These are phyloP conservation scores for Orius insidiosus DNA, from an alignment of 1,140 invertebrate genomes.

Conservation along the genomic window DNA sequence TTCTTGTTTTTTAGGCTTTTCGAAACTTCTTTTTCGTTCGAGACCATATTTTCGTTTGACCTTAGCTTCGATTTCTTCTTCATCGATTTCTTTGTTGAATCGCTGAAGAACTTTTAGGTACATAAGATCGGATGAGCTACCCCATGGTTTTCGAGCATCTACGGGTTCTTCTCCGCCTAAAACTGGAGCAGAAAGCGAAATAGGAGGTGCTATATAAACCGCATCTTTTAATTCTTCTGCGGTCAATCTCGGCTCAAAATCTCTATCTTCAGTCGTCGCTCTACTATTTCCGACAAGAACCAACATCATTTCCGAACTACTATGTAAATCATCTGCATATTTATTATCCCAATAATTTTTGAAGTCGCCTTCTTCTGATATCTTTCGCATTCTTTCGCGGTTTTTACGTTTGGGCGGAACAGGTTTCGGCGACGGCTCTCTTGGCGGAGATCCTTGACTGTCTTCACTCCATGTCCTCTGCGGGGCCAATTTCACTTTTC, in stretches of 20 bases:
- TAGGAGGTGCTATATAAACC: slow-evolving; percentile 46
- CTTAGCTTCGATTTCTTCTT: slow-evolving; percentile 43
- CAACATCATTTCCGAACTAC: slow-evolving; percentile 61
- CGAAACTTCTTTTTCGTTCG: slow-evolving; percentile 17
- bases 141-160: slow-evolving; percentile 40
- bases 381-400: not conserved
- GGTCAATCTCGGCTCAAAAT: slow-evolving; percentile 5
- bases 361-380: slow-evolving; percentile 1
- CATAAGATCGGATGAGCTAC: slow-evolving; percentile 62
- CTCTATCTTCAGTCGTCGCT: slow-evolving; percentile 8
- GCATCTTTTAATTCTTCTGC: slow-evolving; percentile 24
- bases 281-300: slow-evolving; percentile 48
- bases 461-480: slow-evolving; percentile 16
- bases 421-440: not conserved
- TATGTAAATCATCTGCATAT: slow-evolving; percentile 26
- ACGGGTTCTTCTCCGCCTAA: slow-evolving; percentile 33
- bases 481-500: slow-evolving; percentile 16
- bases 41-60: slow-evolving; percentile 21
- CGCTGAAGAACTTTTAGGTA: slow-evolving; percentile 61
- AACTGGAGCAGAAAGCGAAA: slow-evolving; percentile 63
- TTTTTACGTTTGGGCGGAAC: slow-evolving; percentile 10
- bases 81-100: slow-evolving; percentile 52
- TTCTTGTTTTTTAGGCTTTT: slow-evolving; percentile 5
- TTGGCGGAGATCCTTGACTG: slow-evolving; percentile 15
- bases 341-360: slow-evolving; percentile 4